phyloP scores from a whole-genome alignment of 2,888 invertebrate genomes.

The Seira musarum region DNA sequence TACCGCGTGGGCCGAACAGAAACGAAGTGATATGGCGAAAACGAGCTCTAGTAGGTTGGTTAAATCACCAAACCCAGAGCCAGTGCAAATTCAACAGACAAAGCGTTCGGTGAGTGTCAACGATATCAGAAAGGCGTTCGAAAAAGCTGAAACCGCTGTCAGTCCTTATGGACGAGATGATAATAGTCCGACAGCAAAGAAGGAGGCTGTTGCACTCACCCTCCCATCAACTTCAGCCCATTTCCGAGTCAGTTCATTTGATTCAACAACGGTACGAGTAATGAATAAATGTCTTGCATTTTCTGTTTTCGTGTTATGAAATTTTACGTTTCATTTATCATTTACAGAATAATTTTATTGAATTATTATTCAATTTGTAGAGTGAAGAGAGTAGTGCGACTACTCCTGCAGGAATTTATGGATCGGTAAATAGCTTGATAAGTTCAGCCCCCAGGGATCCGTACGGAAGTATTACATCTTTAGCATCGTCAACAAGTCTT shows the following conservation, averaged over 20 bases:
- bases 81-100: conserved; percentile 47
- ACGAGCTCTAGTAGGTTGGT: conserved; percentile 25
- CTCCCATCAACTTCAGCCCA: conserved; percentile 71
- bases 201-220: conserved; percentile 58
- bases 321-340: too few species aligned
- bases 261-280: conserved; percentile 74
- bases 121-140: conserved; percentile 77
- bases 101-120: conserved; percentile 74
- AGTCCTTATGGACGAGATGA: conserved; percentile 65
- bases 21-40: conserved; percentile 36
- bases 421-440: conserved; percentile 71
- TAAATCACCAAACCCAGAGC: conserved; percentile 40
- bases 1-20: conserved; percentile 57
- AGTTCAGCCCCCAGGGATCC: conserved; percentile 72
- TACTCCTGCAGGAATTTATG: conserved; percentile 70
- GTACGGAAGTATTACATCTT: conserved; percentile 76
- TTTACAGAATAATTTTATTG: background rate
- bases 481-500: conserved; percentile 76
- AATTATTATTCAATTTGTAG: conserved; percentile 70
- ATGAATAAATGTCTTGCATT: background rate
- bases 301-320: too few species aligned
- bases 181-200: conserved; percentile 46
- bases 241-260: conserved; percentile 75
- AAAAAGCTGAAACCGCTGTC: conserved; percentile 72
- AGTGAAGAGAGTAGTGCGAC: conserved; percentile 73